Evolutionary conservation across 2,888 invertebrate species (phyloP), one percentile per base, ranked within the genome.

Genomic region (Subacronicta megacephala): DNA sequence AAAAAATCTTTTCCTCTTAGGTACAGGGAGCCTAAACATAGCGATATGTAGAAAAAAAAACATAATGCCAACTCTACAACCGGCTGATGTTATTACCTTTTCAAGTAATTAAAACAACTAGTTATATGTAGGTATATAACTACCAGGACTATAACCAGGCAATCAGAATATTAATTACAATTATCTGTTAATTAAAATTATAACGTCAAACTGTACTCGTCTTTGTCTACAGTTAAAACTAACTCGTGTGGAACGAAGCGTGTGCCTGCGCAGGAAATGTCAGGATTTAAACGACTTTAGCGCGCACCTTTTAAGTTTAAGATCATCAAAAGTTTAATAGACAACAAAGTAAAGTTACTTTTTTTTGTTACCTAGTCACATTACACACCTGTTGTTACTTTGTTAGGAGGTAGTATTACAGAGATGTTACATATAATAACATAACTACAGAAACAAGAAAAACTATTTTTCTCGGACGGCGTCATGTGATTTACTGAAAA

Each of bases 241-340:
- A 52, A 9, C 41, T 36, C 73, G 68, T 74, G 83, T 78, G 83
- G 81, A 86, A 82, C 85, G 80, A 71, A 72, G 71, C 86, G 79
- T 82, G 78, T 75, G 70, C 75, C 51, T 20, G 68, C 77, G 71
- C 82, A 79, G 84, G 83, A 81, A 80, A 63, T 69, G 62, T 55
- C 40, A 44, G 35, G 43, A 56, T 45, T n/a, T 55, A 57, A 73
- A 76, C 72, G 71, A 71, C 58, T 61, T 43, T 45, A 55, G 56
- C 71, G 65, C 66, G 67, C 62, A 68, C 65, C 71, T 64, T 68
- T 75, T 18, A 23, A 33, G 3, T 33, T 9, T 46, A 37, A 15
- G 15, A 13, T 35, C 20, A 23, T 45, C 9, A 46, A 50, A 29
- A 29, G 33, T 62, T 53, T 43, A 23, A 38, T 15, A 45, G 16